Percentiles rank a stretch among this genome's conserved stretches.
Conservation (phyloP, 1,140 invertebrate genomes). For the Amphibalanus amphitrite region DNA sequence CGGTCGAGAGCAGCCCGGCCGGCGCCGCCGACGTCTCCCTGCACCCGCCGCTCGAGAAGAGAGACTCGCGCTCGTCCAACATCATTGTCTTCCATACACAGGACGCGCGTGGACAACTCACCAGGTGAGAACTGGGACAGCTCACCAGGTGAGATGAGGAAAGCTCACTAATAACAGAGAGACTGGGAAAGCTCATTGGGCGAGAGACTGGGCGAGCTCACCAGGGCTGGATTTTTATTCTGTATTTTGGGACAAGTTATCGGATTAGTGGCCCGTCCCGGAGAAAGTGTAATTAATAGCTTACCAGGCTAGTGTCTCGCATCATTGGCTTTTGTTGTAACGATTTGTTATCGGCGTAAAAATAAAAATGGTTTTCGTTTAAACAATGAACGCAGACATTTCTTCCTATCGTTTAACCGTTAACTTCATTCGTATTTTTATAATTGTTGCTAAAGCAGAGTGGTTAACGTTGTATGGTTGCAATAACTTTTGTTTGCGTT, state of each 20-base stretch:
- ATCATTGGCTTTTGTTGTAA: no score
- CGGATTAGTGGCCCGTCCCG: neutral
- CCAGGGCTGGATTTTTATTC: neutral
- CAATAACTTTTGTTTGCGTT: no score
- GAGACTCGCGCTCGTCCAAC: conserved; percentile 9
- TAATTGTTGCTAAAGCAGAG: no score
- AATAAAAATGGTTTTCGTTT: no score
- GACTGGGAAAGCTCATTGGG: neutral
- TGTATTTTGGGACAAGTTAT: no score
- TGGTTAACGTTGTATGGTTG: no score
- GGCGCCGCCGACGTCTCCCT: neutral
- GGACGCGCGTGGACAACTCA: conserved; percentile 18
- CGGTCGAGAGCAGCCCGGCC: neutral
- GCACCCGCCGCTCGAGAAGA: neutral
- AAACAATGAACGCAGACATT: no score
- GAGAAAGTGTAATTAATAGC: neutral
- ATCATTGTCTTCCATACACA: conserved; percentile 19
- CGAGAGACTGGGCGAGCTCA: no score
- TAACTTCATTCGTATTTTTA: neutral
- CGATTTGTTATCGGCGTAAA: no score
- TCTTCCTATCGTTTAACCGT: neutral
- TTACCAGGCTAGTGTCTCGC: no score
- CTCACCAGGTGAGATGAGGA: no score
- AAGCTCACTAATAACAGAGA: neutral
- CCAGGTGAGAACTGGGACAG: conserved; percentile 10